phyloP scores from a whole-genome alignment of 2,113 vertebrate species.

The sheep (Ovis aries) region ARS-UI_Ramb_v3.0 NC_056064.1:18179001-18179500 shows the following conservation, averaged over 20 bases:
- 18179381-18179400: background rate
- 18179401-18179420: background rate
- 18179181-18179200: background rate
- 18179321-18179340: background rate
- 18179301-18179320: background rate
- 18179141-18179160: background rate
- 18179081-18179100: background rate
- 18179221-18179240: background rate
- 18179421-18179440: background rate
- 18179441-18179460: background rate
- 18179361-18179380: background rate
- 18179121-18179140: background rate
- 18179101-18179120: background rate
- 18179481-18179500: background rate
- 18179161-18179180: background rate
- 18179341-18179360: background rate
- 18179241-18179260: background rate
- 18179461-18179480: background rate
- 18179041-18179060: background rate
- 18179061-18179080: background rate
- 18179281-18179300: background rate
- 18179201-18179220: background rate
- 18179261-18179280: background rate
- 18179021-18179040: background rate
- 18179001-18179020: background rate